phyloP scores from a whole-genome alignment of 2,797 vertebrate species.

The Malurus splendens region DNA sequence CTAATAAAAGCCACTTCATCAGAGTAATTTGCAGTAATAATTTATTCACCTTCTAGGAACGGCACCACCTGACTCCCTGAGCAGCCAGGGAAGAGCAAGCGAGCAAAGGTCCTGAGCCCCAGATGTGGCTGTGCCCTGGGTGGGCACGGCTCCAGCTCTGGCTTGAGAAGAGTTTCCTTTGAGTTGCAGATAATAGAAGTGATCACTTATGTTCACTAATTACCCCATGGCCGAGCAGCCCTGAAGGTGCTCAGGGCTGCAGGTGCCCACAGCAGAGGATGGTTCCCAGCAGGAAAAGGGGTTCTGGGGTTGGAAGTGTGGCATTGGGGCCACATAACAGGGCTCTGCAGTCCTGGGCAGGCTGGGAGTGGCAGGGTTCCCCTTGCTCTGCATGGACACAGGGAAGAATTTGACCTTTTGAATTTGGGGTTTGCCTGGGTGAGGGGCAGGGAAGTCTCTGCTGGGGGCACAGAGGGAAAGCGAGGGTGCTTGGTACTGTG shows the following conservation, averaged over 20 bases:
- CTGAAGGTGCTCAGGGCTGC: neutral
- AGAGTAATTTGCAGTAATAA: constrained; percentile 45
- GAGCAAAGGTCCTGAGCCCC: neutral
- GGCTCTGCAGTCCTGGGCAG: neutral
- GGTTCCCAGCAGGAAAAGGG: neutral
- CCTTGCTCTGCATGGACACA: neutral
- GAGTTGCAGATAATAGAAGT: neutral
- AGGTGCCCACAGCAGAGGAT: neutral
- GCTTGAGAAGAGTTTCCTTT: neutral
- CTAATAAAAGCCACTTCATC: constrained; percentile 60
- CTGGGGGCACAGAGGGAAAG: neutral
- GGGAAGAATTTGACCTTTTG: neutral
- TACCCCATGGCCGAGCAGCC: neutral
- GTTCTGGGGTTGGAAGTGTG: neutral
- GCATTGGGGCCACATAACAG: fast-evolving
- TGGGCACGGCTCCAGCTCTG: neutral
- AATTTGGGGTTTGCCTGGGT: neutral
- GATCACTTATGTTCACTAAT: neutral
- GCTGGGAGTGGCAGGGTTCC: neutral
- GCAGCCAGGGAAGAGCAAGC: neutral
- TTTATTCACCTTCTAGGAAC: constrained; percentile 40
- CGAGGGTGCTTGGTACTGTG: neutral
- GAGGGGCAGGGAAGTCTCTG: neutral
- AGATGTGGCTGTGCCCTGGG: neutral
- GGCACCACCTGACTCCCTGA: neutral